Percentiles rank a stretch among this genome's conserved stretches.
Evolutionary conservation across 2,113 vertebrate species (phyloP).

Genomic region (Hippocampus mohnikei): DNA sequence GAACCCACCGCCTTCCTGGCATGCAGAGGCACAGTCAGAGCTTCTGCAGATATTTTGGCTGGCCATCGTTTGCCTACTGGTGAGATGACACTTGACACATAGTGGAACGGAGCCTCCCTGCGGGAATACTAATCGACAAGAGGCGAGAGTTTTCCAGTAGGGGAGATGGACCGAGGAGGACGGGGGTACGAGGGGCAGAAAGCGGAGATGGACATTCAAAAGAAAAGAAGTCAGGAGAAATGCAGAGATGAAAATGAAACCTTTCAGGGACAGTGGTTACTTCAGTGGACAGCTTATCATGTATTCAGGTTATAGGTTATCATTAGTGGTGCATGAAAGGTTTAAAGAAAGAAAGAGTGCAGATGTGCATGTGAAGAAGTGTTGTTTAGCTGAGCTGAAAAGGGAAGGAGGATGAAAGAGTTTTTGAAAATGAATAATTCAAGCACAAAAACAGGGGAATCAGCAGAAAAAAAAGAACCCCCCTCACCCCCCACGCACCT

Average conservation of each 20-base stretch:
- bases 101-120: constrained; percentile 43
- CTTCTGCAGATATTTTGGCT: constrained; percentile 35
- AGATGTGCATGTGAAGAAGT: constrained; percentile 27
- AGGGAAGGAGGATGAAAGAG: constrained; percentile 33
- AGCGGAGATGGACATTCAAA: constrained; percentile 50
- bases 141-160: constrained; percentile 25
- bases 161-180: constrained; percentile 15
- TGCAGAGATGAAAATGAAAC: constrained; percentile 38
- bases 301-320: too few species aligned
- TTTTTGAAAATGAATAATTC: constrained; percentile 50
- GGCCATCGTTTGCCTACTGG: constrained; percentile 47
- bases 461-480: constrained; percentile 36
- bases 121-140: constrained; percentile 56
- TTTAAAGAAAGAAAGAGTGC: not conserved
- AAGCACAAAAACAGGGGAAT: constrained; percentile 34
- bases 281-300: too few species aligned
- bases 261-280: not conserved
- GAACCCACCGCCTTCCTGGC: constrained; percentile 10
- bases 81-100: constrained; percentile 50
- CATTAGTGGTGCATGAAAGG: too few species aligned
- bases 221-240: constrained; percentile 43
- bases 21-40: constrained; percentile 8
- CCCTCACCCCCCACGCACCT: not conserved
- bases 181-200: not conserved
- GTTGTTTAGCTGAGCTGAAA: constrained; percentile 39